These are phyloP conservation scores for Cassiopea andromeda DNA, from an alignment of 30 jellyfish, hydroid and myxozoan genomes.

Conservation along the genomic window DNA sequence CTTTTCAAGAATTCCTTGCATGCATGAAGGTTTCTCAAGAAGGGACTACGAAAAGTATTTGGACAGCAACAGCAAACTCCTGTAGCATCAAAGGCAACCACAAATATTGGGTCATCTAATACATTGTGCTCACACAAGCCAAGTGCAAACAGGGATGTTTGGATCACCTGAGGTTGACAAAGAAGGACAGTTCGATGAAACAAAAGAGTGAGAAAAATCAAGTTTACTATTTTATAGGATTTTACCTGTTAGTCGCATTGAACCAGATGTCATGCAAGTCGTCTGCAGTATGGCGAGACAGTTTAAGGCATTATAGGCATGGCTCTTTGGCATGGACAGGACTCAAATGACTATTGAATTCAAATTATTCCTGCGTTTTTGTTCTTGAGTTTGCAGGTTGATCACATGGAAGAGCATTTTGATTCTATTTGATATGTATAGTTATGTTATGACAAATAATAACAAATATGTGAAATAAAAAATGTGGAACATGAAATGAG, in stretches of 20 bases:
- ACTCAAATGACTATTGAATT: too few species aligned
- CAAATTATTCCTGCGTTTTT: too few species aligned
- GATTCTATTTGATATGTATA: too few species aligned
- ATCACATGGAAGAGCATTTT: too few species aligned
- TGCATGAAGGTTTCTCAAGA: not conserved
- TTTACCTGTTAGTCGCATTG: not conserved
- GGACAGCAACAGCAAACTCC: not conserved
- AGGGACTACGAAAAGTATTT: not conserved
- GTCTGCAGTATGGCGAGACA: not conserved
- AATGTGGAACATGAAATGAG: too few species aligned
- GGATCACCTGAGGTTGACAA: not conserved
- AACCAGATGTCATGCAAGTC: not conserved
- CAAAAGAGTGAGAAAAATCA: not conserved
- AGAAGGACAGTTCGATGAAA: not conserved
- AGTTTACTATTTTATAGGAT: not conserved
- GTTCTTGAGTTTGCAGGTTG: too few species aligned
- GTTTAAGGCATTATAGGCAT: not conserved
- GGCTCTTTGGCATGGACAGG: not conserved
- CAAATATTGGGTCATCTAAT: not conserved
- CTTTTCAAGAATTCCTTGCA: not conserved
- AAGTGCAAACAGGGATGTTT: not conserved
- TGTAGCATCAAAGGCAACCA: not conserved
- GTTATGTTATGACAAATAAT: too few species aligned
- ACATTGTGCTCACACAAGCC: not conserved
- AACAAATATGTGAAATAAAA: too few species aligned